Percentiles rank a stretch among this genome's conserved stretches.
These are phyloP conservation scores for Sminthopsis crassicaudata DNA, from an alignment of 2,113 vertebrate species.

Conservation along the genomic window DNA sequence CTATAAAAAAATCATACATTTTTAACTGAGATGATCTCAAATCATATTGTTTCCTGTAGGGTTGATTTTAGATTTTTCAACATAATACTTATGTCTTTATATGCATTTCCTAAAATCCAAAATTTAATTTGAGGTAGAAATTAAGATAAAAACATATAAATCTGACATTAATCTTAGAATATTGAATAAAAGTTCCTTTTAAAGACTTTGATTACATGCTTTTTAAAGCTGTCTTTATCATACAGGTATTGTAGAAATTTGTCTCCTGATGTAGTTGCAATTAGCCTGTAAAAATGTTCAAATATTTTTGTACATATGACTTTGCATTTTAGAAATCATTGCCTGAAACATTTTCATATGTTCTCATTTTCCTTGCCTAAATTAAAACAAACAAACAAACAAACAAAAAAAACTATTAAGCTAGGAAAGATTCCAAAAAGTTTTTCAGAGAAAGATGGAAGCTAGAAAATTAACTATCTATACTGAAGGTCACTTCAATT, in stretches of 20 bases:
- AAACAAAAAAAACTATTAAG: not conserved
- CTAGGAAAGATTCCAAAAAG: not conserved
- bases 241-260: not conserved
- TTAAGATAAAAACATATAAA: not conserved
- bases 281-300: not conserved
- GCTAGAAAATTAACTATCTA: not conserved
- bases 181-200: not conserved
- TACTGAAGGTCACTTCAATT: not conserved
- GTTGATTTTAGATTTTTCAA: not conserved
- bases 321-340: not conserved
- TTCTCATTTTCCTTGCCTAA: not conserved
- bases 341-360: not conserved
- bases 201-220: not conserved
- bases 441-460: not conserved
- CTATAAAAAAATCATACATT: not conserved
- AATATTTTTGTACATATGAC: not conserved
- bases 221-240: constrained; percentile 8
- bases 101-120: not conserved
- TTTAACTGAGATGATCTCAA: not conserved
- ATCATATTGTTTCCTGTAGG: not conserved
- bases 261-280: not conserved
- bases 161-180: not conserved
- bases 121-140: not conserved
- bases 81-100: not conserved
- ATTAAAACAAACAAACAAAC: too few relatives aligned